Base-by-base conservation (phyloP, 2,113 vertebrate species). In the Psilopsiagon aymara region DNA sequence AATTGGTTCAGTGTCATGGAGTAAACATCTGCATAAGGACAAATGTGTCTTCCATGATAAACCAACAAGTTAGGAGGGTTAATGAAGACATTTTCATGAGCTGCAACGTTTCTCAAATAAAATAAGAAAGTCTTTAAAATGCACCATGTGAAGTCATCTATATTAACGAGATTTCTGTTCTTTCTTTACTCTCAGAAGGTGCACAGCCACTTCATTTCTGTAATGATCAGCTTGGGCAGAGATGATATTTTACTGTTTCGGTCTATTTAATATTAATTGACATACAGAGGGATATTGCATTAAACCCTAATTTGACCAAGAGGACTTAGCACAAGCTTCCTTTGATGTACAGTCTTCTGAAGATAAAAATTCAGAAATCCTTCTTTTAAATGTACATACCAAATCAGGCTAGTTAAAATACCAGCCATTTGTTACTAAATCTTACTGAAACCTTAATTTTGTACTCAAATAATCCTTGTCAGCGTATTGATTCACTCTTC, bases 341-440 rank as follows among this genome's bases (percentile, higher is more conserved):
- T 97, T 97, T 95, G 95, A 97, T 96, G 94, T 89, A 75, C 41
- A 70, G 53, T 33, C 75, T 92, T 77, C 77, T 1, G 17, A 82
- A 92, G 95, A 86, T 60, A 92, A 96, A 92, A 96, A 87, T 85
- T 91, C 75, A 80, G 67, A 96, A 97, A 94, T 93, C 77, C 70
- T 86, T 75, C 88, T 82, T 96, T 89, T 92, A 91, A 94, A 93
- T 91, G 74, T 79, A 90, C 96, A 96, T 91, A 80, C 29, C 55
- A 88, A 86, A 81, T 68, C 76, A 81, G 31, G 51, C 27, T 49
- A 57, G 77, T 37, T 92, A 87, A 93, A 96, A 84, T 84, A 68
- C 57, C 27, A 15, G 69, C 33, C 59, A 79, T 95, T 95, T 82
- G 52, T 91, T 70, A 62, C 88, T 82, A 89, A 92, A 82, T 77